Evolutionary conservation across 2,888 invertebrate species (phyloP).

Genomic region (Pecten maximus): DNA sequence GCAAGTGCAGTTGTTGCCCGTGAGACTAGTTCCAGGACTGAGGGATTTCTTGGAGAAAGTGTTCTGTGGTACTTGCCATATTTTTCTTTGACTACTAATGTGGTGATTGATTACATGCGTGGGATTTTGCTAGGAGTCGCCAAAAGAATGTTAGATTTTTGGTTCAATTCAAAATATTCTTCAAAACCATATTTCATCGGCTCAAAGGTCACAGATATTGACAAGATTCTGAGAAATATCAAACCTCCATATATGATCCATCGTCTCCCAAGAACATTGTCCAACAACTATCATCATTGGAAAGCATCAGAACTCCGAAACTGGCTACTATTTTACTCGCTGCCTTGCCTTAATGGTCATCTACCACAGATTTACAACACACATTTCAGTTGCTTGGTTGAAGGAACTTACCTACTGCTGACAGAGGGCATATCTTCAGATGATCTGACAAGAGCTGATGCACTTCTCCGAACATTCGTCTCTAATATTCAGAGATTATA

Average conservation of each 20-base stretch:
- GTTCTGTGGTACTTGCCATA: conserved; percentile 53
- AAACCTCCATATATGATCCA: conserved; percentile 51
- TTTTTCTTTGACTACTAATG: conserved; percentile 45
- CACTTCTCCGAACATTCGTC: conserved; percentile 46
- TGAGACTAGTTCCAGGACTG: not conserved
- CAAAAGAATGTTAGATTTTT: conserved; percentile 49
- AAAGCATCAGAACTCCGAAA: conserved; percentile 59
- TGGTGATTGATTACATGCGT: conserved; percentile 57
- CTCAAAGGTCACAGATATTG: conserved; percentile 36
- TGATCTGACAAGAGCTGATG: conserved; percentile 50
- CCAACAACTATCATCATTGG: conserved; percentile 53
- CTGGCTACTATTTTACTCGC: conserved; percentile 57
- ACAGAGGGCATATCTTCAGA: conserved; percentile 49
- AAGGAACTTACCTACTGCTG: conserved; percentile 55
- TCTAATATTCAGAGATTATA: conserved; percentile 45
- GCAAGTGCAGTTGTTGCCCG: conserved; percentile 37
- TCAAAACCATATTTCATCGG: conserved; percentile 42
- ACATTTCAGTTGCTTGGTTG: conserved; percentile 56
- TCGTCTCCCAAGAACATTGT: conserved; percentile 52
- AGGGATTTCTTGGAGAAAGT: conserved; percentile 49
- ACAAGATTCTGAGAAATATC: conserved; percentile 47
- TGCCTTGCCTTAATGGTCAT: conserved; percentile 49
- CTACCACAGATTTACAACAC: conserved; percentile 49
- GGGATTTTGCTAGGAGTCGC: conserved; percentile 53
- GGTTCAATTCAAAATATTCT: conserved; percentile 52